Evolutionary conservation across 1,140 invertebrate species (phyloP).

Genomic region (Pseudomyrmex flavicornis): DNA sequence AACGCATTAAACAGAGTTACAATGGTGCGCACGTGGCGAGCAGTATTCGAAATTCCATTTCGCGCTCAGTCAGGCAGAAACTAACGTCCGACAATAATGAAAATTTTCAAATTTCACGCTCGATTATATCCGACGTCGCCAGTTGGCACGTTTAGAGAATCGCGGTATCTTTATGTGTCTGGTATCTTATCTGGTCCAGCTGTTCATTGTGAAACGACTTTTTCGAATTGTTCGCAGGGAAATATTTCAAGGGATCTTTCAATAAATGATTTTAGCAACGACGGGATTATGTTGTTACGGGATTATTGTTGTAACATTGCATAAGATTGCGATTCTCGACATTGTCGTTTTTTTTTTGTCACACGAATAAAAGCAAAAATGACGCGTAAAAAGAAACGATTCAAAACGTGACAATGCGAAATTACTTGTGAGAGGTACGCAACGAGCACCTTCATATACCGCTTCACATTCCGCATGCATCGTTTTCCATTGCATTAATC

Average conservation of each 20-base stretch:
- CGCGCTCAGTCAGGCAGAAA: constrained; percentile 63
- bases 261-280: too few relatives aligned
- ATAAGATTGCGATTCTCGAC: too few relatives aligned
- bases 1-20: constrained; percentile 55
- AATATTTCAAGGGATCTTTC: not conserved
- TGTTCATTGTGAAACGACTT: not conserved
- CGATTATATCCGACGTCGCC: constrained; percentile 77
- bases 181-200: constrained; percentile 25
- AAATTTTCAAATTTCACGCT: constrained; percentile 83
- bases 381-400: not conserved
- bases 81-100: constrained; percentile 71
- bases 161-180: constrained; percentile 25
- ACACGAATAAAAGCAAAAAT: not conserved
- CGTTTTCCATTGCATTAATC: constrained; percentile 43
- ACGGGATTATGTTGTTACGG: too few relatives aligned
- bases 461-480: constrained; percentile 31
- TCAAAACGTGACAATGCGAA: not conserved
- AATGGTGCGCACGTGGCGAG: constrained; percentile 37
- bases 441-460: not conserved
- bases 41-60: constrained; percentile 73
- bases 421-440: not conserved
- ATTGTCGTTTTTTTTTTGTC: not conserved
- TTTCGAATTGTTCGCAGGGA: not conserved
- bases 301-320: too few relatives aligned
- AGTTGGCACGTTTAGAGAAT: constrained; percentile 76